Evolutionary conservation across 1,140 invertebrate genomes (phyloP), one percentile per base, ranked within the genome.

Genomic region (Anastrepha ludens): DNA sequence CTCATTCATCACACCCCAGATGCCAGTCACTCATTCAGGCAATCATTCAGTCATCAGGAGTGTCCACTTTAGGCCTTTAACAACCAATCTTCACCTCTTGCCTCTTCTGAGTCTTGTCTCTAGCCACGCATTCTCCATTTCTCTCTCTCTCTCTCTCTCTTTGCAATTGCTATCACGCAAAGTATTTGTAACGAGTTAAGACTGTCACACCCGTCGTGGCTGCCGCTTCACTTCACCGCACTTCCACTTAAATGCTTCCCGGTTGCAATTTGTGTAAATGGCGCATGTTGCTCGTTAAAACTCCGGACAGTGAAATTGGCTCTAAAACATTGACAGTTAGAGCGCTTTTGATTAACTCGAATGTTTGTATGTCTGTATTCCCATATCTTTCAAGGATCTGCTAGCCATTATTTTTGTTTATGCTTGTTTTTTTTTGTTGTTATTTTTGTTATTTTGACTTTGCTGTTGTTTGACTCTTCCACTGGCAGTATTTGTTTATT

Each of bases 21-120:
- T 55, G 74, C 47, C 74, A 50, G 74, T 81, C 74, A 81, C 74
- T 81, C 17, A 81, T 81, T 81, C 74, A 81, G 74, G 74, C 74
- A 81, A 81, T 81, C 74, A 55, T 81, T 55, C 74, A 81, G 47
- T 81, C 74, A 81, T 81, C 74, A 81, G 55, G 47, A 13, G 74
- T 81, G 74, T 81, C 74, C 44, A 81, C 74, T 81, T n/a, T 55
- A n/a, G 20, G 55, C 74, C 7, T 81, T 81, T 41, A 81, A 81
- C 74, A 81, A 29, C 5, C 74, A 50, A 55, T 81, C 17, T 47
- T 50, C 20, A 47, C 1, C 74, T 55, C 47, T 58, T 67, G 5
- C 29, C 29, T 29, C 29, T 29, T 29, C 29, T 29, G 29, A 29
- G 29, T 29, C 29, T 29, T 29, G 29, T 29, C 29, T 29, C 29